These are phyloP conservation scores for Mallotus villosus DNA, from an alignment of 2,797 vertebrate genomes.

Conservation along the genomic window DNA sequence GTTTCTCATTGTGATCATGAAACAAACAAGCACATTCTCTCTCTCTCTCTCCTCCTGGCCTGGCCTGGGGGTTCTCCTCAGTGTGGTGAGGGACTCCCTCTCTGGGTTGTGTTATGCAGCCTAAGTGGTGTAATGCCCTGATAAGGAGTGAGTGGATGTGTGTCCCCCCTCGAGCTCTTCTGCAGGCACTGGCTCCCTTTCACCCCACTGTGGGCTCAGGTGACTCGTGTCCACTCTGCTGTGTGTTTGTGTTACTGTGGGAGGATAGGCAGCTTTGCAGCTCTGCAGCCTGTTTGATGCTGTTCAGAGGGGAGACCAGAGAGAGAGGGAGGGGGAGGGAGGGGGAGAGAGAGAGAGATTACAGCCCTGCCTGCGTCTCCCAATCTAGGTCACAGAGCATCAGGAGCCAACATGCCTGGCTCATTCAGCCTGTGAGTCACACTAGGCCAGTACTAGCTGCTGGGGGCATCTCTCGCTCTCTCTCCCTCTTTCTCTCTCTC, in stretches of 20 bases:
- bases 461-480: slow-evolving; percentile 39
- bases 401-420: slow-evolving; percentile 68
- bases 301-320: slow-evolving; percentile 22
- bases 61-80: not conserved
- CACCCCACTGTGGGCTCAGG: not conserved
- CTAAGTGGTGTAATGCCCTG: slow-evolving; percentile 8
- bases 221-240: slow-evolving; percentile 17
- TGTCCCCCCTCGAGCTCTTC: not conserved
- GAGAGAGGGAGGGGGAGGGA: slow-evolving; percentile 34
- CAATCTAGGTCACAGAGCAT: slow-evolving; percentile 80
- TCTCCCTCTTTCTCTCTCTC: slow-evolving; percentile 27
- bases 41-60: not conserved
- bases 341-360: slow-evolving; percentile 62
- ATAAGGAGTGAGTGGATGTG: not conserved
- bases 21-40: not conserved
- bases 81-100: not conserved
- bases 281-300: slow-evolving; percentile 37
- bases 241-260: slow-evolving; percentile 20
- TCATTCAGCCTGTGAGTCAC: slow-evolving; percentile 72
- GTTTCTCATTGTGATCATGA: slow-evolving; percentile 7
- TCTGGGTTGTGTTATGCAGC: not conserved
- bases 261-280: slow-evolving; percentile 49
- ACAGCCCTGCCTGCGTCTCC: slow-evolving; percentile 56
- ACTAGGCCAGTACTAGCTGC: slow-evolving; percentile 54
- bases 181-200: not conserved